Conservation (phyloP, 2,113 vertebrate species). For the Eublepharis macularius region DNA sequence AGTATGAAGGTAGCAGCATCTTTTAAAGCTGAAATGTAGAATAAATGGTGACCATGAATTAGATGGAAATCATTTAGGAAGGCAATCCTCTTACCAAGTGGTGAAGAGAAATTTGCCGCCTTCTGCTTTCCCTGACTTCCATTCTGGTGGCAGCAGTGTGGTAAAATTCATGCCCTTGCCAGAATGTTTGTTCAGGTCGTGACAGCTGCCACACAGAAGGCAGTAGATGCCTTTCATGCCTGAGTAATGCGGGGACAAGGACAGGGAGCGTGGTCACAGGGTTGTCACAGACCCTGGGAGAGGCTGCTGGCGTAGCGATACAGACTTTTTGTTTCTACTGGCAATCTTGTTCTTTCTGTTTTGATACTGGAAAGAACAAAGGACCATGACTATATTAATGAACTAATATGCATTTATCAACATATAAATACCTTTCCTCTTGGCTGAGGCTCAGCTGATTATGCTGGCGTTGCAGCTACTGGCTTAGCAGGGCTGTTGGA, state of each 20-base stretch:
- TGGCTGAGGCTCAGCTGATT: no score
- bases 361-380: no score
- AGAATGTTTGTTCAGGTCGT: background rate
- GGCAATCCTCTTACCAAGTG: background rate
- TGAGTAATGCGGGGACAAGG: no score
- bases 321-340: no score
- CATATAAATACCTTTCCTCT: no score
- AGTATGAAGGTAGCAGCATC: slow-evolving; percentile 88
- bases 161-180: background rate
- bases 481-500: background rate
- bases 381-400: no score
- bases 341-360: no score
- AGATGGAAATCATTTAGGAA: background rate
- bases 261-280: no score
- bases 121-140: background rate
- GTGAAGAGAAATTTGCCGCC: background rate
- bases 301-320: no score
- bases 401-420: no score
- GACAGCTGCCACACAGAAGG: no score
- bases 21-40: background rate
- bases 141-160: background rate
- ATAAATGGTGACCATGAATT: background rate
- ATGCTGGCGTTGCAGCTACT: background rate
- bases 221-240: background rate
- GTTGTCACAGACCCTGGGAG: no score